Percentiles rank a stretch among this genome's conserved stretches.
Conservation (phyloP, 2,113 vertebrate species). For the Corythaeola cristata region DNA sequence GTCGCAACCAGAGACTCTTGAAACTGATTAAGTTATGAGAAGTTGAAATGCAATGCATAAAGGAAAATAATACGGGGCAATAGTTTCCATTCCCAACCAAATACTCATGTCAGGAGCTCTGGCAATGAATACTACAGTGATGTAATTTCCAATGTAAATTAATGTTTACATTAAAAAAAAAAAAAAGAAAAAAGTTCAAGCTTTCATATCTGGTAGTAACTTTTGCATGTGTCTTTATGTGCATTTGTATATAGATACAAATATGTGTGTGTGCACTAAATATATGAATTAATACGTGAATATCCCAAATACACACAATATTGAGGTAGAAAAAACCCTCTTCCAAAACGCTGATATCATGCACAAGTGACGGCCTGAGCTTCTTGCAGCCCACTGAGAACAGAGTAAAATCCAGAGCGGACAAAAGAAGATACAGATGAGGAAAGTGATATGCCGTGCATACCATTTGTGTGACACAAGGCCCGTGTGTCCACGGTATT, state of each 20-base stretch:
- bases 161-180: neutral
- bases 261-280: neutral
- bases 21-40: neutral
- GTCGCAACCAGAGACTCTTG: neutral
- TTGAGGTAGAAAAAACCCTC: neutral
- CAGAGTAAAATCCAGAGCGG: neutral
- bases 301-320: neutral
- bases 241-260: neutral
- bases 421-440: neutral
- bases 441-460: neutral
- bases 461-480: neutral
- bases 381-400: neutral
- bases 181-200: neutral
- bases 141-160: neutral
- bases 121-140: neutral
- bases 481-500: rapidly evolving
- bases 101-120: neutral
- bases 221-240: neutral
- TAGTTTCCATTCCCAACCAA: neutral
- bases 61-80: neutral
- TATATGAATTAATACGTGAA: neutral
- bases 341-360: neutral
- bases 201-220: neutral
- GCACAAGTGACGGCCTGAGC: neutral
- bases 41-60: neutral